Conservation (phyloP, 2,113 vertebrate species). For the Rana temporaria region DNA sequence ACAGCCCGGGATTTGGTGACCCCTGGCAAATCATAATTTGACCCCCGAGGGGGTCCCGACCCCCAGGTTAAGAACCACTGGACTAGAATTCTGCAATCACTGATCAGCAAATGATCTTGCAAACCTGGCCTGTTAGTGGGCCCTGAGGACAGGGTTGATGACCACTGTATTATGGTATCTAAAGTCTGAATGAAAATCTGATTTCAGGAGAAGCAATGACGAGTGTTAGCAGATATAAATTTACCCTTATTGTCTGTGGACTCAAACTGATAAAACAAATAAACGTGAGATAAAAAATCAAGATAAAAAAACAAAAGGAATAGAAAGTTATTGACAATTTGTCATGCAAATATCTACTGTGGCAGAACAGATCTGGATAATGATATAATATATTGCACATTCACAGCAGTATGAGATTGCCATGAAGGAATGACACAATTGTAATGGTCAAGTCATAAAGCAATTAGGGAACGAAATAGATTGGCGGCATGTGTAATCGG, state of each 20-base stretch:
- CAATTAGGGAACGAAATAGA: slow-evolving; percentile 24
- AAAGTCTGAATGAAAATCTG: background rate
- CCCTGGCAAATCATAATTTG: too few species aligned
- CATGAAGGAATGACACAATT: background rate
- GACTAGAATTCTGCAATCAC: too few species aligned
- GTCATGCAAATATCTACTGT: background rate
- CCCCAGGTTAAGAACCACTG: too few species aligned
- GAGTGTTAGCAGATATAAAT: background rate
- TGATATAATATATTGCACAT: background rate
- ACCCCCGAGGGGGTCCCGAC: too few species aligned
- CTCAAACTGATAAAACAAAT: background rate
- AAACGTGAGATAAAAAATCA: slow-evolving; percentile 11
- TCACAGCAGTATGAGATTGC: background rate
- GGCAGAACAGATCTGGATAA: background rate
- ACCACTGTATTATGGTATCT: too few species aligned
- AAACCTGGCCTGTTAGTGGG: too few species aligned
- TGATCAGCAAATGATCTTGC: too few species aligned
- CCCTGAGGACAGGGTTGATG: too few species aligned
- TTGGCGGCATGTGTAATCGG: background rate
- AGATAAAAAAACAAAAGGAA: background rate
- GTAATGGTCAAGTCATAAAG: slow-evolving; percentile 15
- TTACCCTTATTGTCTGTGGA: background rate
- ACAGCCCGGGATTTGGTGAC: too few species aligned
- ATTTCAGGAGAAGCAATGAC: background rate
- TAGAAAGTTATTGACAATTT: background rate